Percentiles rank a stretch among this genome's conserved stretches.
phyloP scores from a whole-genome alignment of 2,888 invertebrate species.

The Aquatica leii region DNA sequence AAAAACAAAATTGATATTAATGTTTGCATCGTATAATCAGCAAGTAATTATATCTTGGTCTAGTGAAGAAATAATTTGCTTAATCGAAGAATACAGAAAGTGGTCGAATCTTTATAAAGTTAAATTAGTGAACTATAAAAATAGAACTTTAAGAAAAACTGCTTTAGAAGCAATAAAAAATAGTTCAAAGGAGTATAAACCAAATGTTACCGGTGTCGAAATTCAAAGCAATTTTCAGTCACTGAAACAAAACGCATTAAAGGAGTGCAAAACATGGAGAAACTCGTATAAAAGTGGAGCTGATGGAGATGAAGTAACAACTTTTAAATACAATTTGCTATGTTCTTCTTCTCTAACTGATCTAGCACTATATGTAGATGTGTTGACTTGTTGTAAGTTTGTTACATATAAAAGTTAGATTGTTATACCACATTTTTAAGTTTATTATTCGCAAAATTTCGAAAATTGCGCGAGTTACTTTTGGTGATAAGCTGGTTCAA shows the following conservation, averaged over 20 bases:
- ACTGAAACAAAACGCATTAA: neutral
- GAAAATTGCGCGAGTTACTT: too few species aligned
- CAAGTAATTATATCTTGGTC: neutral
- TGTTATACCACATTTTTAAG: too few species aligned
- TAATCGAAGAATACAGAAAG: too few species aligned
- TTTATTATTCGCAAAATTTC: too few species aligned
- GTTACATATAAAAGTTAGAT: too few species aligned
- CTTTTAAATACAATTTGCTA: neutral
- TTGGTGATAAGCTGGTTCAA: too few species aligned
- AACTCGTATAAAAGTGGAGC: neutral
- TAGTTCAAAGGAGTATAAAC: neutral
- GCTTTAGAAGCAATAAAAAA: neutral
- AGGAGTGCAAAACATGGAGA: too few species aligned
- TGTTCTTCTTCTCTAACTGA: neutral
- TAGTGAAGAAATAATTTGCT: neutral
- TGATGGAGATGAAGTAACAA: too few species aligned
- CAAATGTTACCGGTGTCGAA: neutral
- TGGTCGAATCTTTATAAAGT: too few species aligned
- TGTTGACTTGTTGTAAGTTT: too few species aligned
- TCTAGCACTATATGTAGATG: neutral
- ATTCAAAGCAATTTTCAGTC: constrained; percentile 6
- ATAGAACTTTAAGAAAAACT: neutral
- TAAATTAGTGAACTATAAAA: neutral
- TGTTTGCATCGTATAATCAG: too few species aligned
- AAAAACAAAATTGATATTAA: neutral